Evolutionary conservation across 2,113 vertebrate species (phyloP), one percentile per base, ranked within the genome.

Genomic region (Eleginops maclovinus): DNA sequence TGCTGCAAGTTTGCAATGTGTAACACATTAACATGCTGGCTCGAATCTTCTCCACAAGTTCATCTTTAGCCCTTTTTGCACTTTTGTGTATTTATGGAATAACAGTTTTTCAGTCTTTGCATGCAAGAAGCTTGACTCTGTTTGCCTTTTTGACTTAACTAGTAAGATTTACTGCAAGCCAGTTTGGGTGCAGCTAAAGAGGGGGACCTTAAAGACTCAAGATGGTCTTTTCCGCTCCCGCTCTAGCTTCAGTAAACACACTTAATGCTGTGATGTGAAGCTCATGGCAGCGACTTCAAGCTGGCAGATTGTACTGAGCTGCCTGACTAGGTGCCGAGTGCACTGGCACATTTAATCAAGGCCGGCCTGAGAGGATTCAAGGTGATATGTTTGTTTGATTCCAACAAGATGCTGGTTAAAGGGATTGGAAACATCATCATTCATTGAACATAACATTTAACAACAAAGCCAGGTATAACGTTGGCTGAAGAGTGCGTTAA

Each of bases 321-420:
- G 28, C 46, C 70, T 90, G 82, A 76, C 75, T 81, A 75, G 83
- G 74, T 65, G 70, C 71, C 75, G 80, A 88, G 72, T 44, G 60
- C 65, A 87, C 9, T n/a, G 70, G 65, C 71, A 82, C 75, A 82
- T 81, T 90, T 87, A 86, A 90, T 89, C 81, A 89, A 54, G 79
- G 51, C 61, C 55, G 47, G 44, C 58, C 56, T 70, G 73, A 82
- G 28, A 62, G 65, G 82, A 91, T 86, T 90, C 82, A 84, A 88
- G 72, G 77, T 71, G 79, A 82, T 31, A 21, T 78, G 82, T 91
- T 73, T 65, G 66, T 86, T 77, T 75, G 72, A 49, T 61, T 92
- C 71, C 69, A 67, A 72, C 50, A 77, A 89, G 69, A 89, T 64
- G 73, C 84, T 83, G 66, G 82, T 90, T 81, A 82, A 85, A 79